Conservation (phyloP, 2,888 invertebrate genomes). For the Eumerus sabulonum region DNA sequence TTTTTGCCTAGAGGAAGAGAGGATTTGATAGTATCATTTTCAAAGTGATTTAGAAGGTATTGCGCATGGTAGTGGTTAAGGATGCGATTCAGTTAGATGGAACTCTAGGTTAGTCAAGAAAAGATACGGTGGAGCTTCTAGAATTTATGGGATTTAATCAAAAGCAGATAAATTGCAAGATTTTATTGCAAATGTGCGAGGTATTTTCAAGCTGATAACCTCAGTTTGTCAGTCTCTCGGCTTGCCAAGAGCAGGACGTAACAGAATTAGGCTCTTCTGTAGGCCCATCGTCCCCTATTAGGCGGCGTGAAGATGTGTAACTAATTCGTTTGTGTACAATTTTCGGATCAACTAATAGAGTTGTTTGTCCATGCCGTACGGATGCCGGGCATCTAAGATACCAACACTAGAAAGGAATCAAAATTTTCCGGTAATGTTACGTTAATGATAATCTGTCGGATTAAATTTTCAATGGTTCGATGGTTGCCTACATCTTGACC, state of each 20-base stretch:
- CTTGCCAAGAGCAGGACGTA: not conserved
- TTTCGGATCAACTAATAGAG: constrained; percentile 64
- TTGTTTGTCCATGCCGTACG: constrained; percentile 49
- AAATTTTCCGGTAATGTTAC: constrained; percentile 63
- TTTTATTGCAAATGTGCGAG: constrained; percentile 62
- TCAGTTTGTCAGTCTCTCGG: too few species aligned
- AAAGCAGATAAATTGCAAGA: constrained; percentile 55
- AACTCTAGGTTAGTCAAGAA: not conserved
- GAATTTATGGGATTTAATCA: constrained; percentile 68
- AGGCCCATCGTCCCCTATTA: constrained; percentile 37
- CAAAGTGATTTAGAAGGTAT: constrained; percentile 63
- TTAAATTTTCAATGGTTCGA: constrained; percentile 58
- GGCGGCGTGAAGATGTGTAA: constrained; percentile 52
- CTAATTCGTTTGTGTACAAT: constrained; percentile 53
- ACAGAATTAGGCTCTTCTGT: not conserved
- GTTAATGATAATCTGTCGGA: constrained; percentile 65
- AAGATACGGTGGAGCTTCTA: constrained; percentile 43
- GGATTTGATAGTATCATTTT: constrained; percentile 64
- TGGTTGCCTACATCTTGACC: constrained; percentile 7
- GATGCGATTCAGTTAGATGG: too few species aligned
- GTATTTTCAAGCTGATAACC: not conserved
- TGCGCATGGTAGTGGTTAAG: constrained; percentile 19
- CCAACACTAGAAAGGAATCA: too few species aligned
- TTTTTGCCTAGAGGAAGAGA: constrained; percentile 20
- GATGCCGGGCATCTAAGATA: constrained; percentile 15